Percentiles rank a stretch among this genome's conserved stretches.
Conservation (phyloP, 2,797 vertebrate genomes). For the Odontamblyopus lacepedii region DNA sequence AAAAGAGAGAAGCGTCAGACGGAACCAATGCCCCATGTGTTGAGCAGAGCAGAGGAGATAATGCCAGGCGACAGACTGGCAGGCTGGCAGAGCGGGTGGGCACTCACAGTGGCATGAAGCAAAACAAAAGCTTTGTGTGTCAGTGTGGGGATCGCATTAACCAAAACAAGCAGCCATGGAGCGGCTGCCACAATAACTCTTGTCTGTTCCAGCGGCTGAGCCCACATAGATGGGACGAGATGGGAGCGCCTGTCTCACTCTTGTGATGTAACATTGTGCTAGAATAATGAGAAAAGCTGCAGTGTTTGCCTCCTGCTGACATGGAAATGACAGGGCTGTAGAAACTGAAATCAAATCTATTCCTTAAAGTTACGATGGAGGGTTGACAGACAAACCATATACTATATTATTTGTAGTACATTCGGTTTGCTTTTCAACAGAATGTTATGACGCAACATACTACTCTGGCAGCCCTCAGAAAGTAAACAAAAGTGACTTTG, state of each 20-base stretch:
- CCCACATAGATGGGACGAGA: slow-evolving; percentile 35
- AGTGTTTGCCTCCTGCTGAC: slow-evolving; percentile 32
- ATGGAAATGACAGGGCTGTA: slow-evolving; percentile 36
- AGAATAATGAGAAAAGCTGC: slow-evolving; percentile 28
- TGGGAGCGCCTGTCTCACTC: slow-evolving; percentile 32
- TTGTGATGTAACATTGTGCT: slow-evolving; percentile 33
- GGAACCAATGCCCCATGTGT: slow-evolving; percentile 43
- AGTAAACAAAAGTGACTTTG: slow-evolving; percentile 1
- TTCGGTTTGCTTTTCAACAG: slow-evolving; percentile 7
- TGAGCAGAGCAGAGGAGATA: slow-evolving; percentile 62
- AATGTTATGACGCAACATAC: not conserved
- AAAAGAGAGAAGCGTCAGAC: slow-evolving; percentile 20
- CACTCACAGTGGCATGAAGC: slow-evolving; percentile 63
- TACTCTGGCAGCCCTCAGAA: not conserved
- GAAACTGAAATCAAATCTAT: slow-evolving; percentile 24
- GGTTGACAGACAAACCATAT: slow-evolving; percentile 8
- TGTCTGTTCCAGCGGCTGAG: slow-evolving; percentile 50
- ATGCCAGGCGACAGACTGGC: slow-evolving; percentile 73
- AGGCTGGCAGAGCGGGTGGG: slow-evolving; percentile 70
- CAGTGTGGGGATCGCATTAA: slow-evolving; percentile 65
- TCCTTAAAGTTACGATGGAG: slow-evolving; percentile 15
- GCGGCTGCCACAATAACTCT: slow-evolving; percentile 48
- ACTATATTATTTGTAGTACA: slow-evolving; percentile 7
- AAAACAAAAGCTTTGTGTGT: slow-evolving; percentile 73
- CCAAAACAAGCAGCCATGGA: slow-evolving; percentile 65